phyloP scores from a whole-genome alignment of 2,113 vertebrate species.

The Ameiurus melas region DNA sequence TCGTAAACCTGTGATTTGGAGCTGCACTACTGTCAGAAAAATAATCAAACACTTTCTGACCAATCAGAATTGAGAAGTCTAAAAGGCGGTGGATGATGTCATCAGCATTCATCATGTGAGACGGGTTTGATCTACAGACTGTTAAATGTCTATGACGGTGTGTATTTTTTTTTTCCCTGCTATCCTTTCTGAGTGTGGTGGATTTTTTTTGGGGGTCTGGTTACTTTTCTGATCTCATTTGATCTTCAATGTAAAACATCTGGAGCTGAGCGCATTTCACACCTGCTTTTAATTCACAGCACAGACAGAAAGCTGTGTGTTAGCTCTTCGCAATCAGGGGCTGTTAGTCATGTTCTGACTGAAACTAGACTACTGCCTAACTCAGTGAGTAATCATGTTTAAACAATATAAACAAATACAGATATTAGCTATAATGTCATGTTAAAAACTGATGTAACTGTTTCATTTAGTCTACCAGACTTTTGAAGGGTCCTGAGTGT shows the following conservation, averaged over 20 bases:
- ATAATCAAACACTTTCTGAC: not conserved
- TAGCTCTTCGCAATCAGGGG: conserved; percentile 62
- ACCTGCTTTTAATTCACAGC: conserved; percentile 77
- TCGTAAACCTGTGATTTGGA: not conserved
- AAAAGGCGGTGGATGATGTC: not conserved
- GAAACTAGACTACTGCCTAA: conserved; percentile 40
- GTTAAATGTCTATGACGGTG: not conserved
- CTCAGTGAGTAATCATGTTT: not conserved
- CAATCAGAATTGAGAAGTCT: not conserved
- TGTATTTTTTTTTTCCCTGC: not conserved
- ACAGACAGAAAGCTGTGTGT: conserved; percentile 68
- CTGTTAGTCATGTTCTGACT: conserved; percentile 60
- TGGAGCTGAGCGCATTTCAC: conserved; percentile 62
- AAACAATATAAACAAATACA: not conserved
- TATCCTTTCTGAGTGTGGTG: not conserved
- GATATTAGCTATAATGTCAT: not conserved
- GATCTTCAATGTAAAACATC: conserved; percentile 69
- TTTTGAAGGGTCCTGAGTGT: not conserved
- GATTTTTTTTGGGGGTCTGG: not conserved
- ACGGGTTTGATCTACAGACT: not conserved
- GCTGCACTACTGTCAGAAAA: not conserved
- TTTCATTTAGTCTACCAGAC: not conserved
- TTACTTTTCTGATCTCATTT: conserved; percentile 61
- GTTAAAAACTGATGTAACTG: not conserved
- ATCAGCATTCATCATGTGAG: not conserved